Evolutionary conservation across 2,113 vertebrate species (phyloP).

Genomic region (Scartelaos histophorus): DNA sequence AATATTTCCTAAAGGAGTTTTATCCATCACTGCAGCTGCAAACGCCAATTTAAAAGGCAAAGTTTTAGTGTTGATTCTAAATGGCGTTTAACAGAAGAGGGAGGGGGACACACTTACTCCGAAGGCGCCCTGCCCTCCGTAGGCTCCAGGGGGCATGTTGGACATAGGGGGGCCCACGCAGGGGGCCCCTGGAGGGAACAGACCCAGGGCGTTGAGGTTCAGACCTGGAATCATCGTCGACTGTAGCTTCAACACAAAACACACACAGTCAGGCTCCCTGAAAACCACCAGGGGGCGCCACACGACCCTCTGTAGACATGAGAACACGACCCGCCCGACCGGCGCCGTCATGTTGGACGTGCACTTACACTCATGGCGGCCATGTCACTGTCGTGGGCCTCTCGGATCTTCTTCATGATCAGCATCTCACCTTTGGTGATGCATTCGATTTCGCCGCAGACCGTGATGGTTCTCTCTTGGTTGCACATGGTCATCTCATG

Average conservation of each 20-base stretch:
- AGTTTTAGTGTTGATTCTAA: no score
- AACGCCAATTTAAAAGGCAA: no score
- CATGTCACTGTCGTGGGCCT: slow-evolving; percentile 96
- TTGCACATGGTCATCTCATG: slow-evolving; percentile 97
- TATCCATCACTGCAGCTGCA: no score
- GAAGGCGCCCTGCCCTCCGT: slow-evolving; percentile 87
- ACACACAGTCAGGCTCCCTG: background rate
- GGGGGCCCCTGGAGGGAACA: slow-evolving; percentile 90
- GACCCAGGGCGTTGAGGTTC: slow-evolving; percentile 96
- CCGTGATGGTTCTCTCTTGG: slow-evolving; percentile 94
- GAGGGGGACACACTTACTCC: slow-evolving; percentile 85
- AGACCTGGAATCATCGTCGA: slow-evolving; percentile 98
- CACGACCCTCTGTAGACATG: background rate
- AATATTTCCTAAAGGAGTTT: no score
- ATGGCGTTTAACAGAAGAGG: no score
- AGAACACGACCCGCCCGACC: no score
- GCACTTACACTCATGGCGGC: slow-evolving; percentile 95
- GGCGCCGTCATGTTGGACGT: background rate
- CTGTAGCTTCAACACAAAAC: slow-evolving; percentile 83
- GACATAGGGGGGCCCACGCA: slow-evolving; percentile 89
- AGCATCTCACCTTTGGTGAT: slow-evolving; percentile 92
- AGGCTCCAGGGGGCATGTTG: slow-evolving; percentile 83
- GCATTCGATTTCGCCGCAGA: slow-evolving; percentile 89
- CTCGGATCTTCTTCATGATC: slow-evolving; percentile 98
- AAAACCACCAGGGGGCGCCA: background rate